Evolutionary conservation across 2,113 vertebrate species (phyloP).

Genomic region (Chinchilla lanigera): DNA sequence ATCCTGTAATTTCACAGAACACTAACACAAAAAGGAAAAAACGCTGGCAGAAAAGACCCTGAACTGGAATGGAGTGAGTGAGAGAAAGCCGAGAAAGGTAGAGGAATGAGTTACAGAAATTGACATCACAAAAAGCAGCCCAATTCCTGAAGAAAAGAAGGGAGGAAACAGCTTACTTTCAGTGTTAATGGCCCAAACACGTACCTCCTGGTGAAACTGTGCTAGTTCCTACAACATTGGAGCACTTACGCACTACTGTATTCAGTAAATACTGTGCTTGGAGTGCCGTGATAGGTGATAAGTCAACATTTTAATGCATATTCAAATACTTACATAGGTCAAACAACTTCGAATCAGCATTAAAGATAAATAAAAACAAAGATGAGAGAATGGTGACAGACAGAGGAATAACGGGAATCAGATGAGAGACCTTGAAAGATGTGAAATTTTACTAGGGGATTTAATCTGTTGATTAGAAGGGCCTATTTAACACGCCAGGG

Average conservation of each 20-base stretch:
- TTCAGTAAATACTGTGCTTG: background rate
- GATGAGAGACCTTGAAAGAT: background rate
- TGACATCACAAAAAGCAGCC: background rate
- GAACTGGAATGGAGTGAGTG: constrained; percentile 1
- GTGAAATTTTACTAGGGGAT: constrained; percentile 15
- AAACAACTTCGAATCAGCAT: constrained; percentile 12
- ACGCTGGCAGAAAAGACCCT: background rate
- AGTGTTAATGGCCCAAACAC: background rate
- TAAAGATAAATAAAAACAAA: constrained; percentile 44
- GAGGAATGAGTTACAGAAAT: background rate
- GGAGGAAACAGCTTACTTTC: background rate
- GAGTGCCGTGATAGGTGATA: too few relatives aligned
- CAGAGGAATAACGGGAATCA: background rate
- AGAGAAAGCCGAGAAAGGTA: constrained; percentile 19
- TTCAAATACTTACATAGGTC: background rate
- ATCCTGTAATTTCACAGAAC: background rate
- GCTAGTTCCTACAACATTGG: background rate
- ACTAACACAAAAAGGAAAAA: background rate
- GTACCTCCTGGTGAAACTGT: background rate
- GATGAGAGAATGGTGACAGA: background rate
- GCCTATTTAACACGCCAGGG: background rate
- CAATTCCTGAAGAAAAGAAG: background rate
- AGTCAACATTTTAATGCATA: background rate
- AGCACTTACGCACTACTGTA: background rate
- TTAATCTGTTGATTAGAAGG: background rate